These are phyloP conservation scores for Metalampra italica DNA, from an alignment of 2,888 invertebrate species.

Conservation along the genomic window DNA sequence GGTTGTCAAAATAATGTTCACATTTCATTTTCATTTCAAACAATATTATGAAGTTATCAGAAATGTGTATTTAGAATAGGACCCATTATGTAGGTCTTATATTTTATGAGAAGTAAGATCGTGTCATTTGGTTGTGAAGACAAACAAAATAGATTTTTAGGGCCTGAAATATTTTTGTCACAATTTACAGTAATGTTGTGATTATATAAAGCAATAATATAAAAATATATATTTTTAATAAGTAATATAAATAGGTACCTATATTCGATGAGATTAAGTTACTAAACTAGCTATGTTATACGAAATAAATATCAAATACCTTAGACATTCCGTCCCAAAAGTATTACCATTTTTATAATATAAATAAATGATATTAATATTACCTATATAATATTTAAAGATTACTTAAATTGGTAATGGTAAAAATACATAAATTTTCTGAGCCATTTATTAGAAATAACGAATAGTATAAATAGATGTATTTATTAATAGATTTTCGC, in stretches of 20 bases:
- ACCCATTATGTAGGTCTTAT: neutral
- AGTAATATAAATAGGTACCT: conserved; percentile 9
- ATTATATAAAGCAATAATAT: too few relatives aligned
- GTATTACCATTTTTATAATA: conserved; percentile 54
- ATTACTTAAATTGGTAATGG: conserved; percentile 15
- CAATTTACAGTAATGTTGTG: conserved; percentile 20
- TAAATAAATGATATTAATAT: conserved; percentile 10
- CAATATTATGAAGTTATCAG: too few relatives aligned
- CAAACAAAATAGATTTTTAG: conserved; percentile 19
- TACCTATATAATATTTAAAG: conserved; percentile 6
- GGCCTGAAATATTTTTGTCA: conserved; percentile 38
- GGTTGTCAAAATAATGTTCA: too few relatives aligned
- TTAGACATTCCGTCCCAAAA: conserved; percentile 63
- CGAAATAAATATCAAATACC: conserved; percentile 18
- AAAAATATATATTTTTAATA: conserved; percentile 5
- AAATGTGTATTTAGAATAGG: too few relatives aligned
- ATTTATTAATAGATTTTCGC: neutral
- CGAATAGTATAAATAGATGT: neutral
- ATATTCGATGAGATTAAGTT: conserved; percentile 20
- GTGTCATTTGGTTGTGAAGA: conserved; percentile 54
- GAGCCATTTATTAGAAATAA: conserved; percentile 31
- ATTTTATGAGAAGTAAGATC: conserved; percentile 13
- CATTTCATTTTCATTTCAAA: too few relatives aligned
- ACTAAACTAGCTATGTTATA: conserved; percentile 11
- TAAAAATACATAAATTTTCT: conserved; percentile 27